Base-by-base conservation (phyloP, 2,797 vertebrate species). In the Acipenser transmontanus region DNA sequence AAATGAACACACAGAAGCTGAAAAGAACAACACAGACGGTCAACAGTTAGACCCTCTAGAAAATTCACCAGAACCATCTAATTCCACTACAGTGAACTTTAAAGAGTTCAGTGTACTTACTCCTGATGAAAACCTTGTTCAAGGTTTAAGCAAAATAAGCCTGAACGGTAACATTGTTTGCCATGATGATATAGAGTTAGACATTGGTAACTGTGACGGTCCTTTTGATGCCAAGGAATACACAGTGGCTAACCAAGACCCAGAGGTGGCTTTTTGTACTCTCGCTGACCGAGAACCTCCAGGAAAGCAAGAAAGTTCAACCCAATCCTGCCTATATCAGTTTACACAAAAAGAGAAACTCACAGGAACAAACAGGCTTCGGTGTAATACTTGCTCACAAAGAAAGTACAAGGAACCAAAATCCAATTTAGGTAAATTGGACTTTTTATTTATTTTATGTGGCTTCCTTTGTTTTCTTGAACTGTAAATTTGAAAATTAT, bases 301-400 rank as follows among this genome's bases (percentile, higher is more conserved):
- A 7, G 89, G 81, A 60, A 79, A 76, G 0, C 90, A 93, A 54
- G 94, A 94, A 65, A 90, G 89, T 75, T 98, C 97, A 0, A 77
- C 98, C 50, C 80, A 90, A 63, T 91, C 93, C 2, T 95, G 93
- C 73, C 90, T 99, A 1, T 91, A 91, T 76, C 94, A 96, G 70
- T 99, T 99, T 75, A 99, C 95, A 5, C 88, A 89, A 48, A 95
- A 94, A 52, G 97, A 99, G 80, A 92, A 89, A 8, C 92, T 99
- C 59, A 91, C 79, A 0, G 89, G 93, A 70, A 93, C 84, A 69
- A 98, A 99, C 86, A 93, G 93, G 76, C 85, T 99, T 54, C 87
- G 97, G 9, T 99, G 97, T 79, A 87, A 95, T 71, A 85, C 90
- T 0, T 99, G 97, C 75, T 93, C 92, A 1, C 89, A 85, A 78